These are phyloP conservation scores for Tylochromis polylepis DNA, from an alignment of 2,113 vertebrate species.

Conservation along the genomic window DNA sequence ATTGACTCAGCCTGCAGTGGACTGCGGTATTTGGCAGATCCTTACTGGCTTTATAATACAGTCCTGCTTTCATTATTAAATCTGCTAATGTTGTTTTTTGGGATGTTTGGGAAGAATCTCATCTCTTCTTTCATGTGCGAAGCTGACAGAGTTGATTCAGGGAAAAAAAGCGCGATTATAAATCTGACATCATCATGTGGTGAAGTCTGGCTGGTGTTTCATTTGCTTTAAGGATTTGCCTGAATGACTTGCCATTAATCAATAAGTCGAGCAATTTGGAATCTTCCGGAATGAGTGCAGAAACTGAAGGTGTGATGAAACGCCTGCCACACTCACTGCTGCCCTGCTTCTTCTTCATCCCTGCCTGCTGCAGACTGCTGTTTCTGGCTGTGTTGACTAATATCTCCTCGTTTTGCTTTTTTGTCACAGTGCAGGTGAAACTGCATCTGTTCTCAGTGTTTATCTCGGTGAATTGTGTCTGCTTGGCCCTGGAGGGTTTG, in stretches of 20 bases:
- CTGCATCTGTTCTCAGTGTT: neutral
- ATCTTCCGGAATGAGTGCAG: neutral
- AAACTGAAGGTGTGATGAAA: neutral
- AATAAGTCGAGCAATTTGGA: neutral
- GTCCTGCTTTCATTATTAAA: neutral
- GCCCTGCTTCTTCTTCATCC: neutral
- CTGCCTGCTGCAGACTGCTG: neutral
- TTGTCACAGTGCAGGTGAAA: neutral
- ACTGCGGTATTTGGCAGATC: neutral
- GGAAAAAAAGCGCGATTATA: neutral
- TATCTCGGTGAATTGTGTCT: neutral
- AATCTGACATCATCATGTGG: neutral
- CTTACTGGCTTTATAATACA: neutral
- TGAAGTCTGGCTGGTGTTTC: neutral
- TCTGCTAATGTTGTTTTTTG: neutral
- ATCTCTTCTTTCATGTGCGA: neutral
- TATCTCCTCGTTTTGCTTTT: neutral
- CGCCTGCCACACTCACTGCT: neutral
- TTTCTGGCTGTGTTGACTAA: neutral
- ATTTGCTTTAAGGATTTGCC: neutral
- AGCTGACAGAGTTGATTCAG: accelerated
- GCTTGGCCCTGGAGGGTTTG: neutral
- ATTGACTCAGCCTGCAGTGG: neutral
- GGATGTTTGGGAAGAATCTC: neutral
- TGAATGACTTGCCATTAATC: neutral